Percentiles rank a stretch among this genome's conserved stretches.
These are phyloP conservation scores for Anseranas semipalmata DNA, from an alignment of 2,113 vertebrate genomes.

Conservation along the genomic window DNA sequence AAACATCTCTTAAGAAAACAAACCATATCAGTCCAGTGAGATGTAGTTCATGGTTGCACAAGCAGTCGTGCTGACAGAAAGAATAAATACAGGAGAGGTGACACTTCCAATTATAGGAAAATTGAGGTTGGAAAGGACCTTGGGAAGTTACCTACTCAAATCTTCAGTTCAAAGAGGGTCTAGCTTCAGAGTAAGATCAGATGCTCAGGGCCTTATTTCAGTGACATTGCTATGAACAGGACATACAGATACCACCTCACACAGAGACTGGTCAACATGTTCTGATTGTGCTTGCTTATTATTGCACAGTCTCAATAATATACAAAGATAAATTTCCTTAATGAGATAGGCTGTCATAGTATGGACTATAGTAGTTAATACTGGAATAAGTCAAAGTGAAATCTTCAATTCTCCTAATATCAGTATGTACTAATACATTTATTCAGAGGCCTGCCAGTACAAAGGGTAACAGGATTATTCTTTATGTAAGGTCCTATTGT, in stretches of 20 bases:
- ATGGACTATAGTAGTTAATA: background rate
- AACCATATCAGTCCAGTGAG: background rate
- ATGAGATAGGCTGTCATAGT: background rate
- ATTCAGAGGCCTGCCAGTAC: background rate
- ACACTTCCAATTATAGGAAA: background rate
- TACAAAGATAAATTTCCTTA: background rate
- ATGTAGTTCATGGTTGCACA: background rate
- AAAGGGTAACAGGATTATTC: background rate
- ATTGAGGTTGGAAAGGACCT: background rate
- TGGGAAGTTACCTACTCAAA: background rate
- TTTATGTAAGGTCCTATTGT: background rate
- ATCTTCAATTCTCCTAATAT: background rate
- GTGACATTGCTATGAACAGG: background rate
- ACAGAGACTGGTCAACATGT: background rate
- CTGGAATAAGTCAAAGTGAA: background rate
- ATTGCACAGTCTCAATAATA: rapidly evolving
- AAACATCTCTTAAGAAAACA: background rate
- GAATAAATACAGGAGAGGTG: background rate
- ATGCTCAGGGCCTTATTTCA: background rate
- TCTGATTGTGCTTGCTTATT: background rate
- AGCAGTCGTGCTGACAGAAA: background rate
- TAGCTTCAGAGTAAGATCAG: background rate
- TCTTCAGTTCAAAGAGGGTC: background rate
- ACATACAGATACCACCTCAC: background rate
- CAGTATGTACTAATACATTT: background rate